Evolutionary conservation across 2,797 vertebrate genomes (phyloP), one percentile per base, ranked within the genome.

Genomic region (Cygnus olor): DNA sequence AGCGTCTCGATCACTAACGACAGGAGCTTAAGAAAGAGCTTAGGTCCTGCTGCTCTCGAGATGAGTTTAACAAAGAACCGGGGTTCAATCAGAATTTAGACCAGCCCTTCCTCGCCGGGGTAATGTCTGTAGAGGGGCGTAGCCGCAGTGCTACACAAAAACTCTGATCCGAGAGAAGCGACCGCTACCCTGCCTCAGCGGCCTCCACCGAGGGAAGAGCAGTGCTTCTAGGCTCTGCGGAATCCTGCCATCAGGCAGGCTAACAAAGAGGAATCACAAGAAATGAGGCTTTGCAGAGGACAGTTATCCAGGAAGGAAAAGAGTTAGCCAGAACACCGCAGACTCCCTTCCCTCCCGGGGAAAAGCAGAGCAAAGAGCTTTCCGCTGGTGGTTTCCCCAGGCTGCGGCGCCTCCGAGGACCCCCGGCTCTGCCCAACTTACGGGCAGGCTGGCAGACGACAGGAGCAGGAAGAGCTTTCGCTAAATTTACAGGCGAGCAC

Each of bases 291-390:
- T 80, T 74, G n/a, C 64, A 54, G 45, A 54, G 42, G 11, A 63
- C 38, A 56, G 92, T 76, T 79, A 9, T 40, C 72, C 49, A 91
- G 93, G 95, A 96, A 96, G 95, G 91, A 90, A 96, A 53, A 88
- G 73, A 85, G 68, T 30, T 36, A 30, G 70, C 25, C 80, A 77
- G 88, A 79, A 49, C 68, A 42, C 60, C 53, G 19, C 57, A 32
- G 60, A 27, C 49, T 81, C 25, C 2, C 80, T 93, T 96, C 94
- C 91, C 90, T 94, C 44, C 73, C 85, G 38, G 74, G 63, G 36
- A 58, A 90, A 94, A 94, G 0, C 11, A 80, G 95, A 78, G 85
- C 85, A 93, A 57, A 94, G 80, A 68, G 15, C 40, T 74, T 47
- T 36, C 36, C 40, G 1, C 0, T 4, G 63, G 19, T 10, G 64